These are phyloP conservation scores for Phacellophora camtschatica DNA, from an alignment of 30 jellyfish, hydroid and myxozoan genomes.

Conservation along the genomic window DNA sequence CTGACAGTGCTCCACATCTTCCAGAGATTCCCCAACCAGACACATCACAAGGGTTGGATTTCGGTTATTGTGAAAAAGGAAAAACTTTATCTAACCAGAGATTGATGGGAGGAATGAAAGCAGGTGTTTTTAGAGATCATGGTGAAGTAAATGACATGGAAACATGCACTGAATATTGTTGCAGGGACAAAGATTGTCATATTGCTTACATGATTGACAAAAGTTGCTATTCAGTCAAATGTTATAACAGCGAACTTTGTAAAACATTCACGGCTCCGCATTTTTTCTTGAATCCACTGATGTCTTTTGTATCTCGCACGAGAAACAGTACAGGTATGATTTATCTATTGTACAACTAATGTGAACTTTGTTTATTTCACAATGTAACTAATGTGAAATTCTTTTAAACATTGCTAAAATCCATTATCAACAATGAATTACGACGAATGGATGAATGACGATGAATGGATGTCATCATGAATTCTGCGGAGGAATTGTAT, in stretches of 20 bases:
- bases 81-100: constrained; percentile 65
- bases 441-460: too few species aligned
- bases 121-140: constrained; percentile 86
- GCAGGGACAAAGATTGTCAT: constrained; percentile 84
- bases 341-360: too few species aligned
- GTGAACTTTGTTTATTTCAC: too few species aligned
- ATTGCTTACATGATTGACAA: constrained; percentile 81
- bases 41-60: constrained; percentile 47
- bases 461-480: too few species aligned
- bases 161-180: constrained; percentile 82
- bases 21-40: constrained; percentile 51
- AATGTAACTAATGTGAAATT: too few species aligned
- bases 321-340: constrained; percentile 55
- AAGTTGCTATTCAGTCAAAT: constrained; percentile 72
- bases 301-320: constrained; percentile 75
- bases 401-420: too few species aligned
- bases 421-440: too few species aligned
- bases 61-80: constrained; percentile 71
- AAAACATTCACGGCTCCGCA: constrained; percentile 76
- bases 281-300: constrained; percentile 70
- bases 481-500: too few species aligned
- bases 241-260: constrained; percentile 74
- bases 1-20: background rate
- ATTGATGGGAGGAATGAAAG: constrained; percentile 79
- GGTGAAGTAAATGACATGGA: constrained; percentile 80